Conservation (phyloP, 2,888 invertebrate species). For the Exocentrus adspersus region DNA sequence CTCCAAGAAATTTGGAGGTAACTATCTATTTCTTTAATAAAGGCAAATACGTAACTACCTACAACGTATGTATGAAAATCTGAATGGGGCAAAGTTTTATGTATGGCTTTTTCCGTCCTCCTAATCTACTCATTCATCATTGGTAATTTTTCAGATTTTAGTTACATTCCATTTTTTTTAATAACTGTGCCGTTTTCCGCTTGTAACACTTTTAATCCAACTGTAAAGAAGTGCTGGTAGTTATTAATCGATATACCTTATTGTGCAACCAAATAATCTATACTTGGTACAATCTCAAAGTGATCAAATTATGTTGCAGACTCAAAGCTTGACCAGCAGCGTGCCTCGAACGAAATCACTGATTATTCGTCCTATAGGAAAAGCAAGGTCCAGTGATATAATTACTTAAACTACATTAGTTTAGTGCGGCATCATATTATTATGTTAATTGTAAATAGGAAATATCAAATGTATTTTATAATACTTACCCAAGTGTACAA, state of each 20-base stretch:
- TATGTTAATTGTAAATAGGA: too few species aligned
- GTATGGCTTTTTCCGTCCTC: constrained; percentile 28
- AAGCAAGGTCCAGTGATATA: constrained; percentile 57
- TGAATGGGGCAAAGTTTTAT: constrained; percentile 29
- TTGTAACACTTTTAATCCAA: too few species aligned
- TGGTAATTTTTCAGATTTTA: constrained; percentile 21
- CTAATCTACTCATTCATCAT: constrained; percentile 44
- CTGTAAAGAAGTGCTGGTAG: too few species aligned
- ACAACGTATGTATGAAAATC: constrained; percentile 48
- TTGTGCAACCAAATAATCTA: too few species aligned
- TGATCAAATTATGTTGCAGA: constrained; percentile 45
- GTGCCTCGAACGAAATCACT: constrained; percentile 59
- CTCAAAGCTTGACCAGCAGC: constrained; percentile 59
- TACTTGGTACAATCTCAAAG: too few species aligned
- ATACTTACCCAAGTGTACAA: too few species aligned
- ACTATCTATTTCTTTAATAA: constrained; percentile 62
- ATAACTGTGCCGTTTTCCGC: background rate
- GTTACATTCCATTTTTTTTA: background rate
- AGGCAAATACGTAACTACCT: constrained; percentile 60
- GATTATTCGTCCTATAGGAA: constrained; percentile 56
- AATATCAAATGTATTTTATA: too few species aligned
- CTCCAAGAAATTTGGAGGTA: constrained; percentile 64
- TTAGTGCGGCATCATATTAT: constrained; percentile 17
- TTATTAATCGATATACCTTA: too few species aligned
- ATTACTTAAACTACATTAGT: constrained; percentile 50